Evolutionary conservation across 1,140 invertebrate genomes (phyloP), one percentile per base, ranked within the genome.

Genomic region (Parasteatoda tepidariorum): DNA sequence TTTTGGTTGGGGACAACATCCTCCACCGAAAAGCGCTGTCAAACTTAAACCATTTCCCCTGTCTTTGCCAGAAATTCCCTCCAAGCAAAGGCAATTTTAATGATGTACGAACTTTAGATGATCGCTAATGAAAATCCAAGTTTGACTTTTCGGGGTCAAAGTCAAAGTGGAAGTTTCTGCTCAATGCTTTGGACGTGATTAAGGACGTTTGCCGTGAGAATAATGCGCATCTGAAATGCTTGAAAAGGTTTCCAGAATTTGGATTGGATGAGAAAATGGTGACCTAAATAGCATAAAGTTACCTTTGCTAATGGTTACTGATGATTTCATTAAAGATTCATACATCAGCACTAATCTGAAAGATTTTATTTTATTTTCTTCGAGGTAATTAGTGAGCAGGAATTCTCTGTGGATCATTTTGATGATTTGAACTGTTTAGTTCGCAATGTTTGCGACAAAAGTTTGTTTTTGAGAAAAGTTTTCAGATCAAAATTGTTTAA

Each of bases 91-190:
- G 74, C 74, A 78, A 78, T 78, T 78, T 73, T 78, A 78, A 78
- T 78, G 74, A 78, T 57, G 74, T 78, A 31, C 59, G 66, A 66
- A 66, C 66, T 78, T 38, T 48, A 30, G 38, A 26, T 38, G 28
- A 34, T 31, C 41, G 28, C 70, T 73, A 78, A 75, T 75, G 73
- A 75, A 75, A 75, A 75, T 75, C 73, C 59, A 62, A 75, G 57
- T 57, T 62, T 75, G 55, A 54, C 73, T 75, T 75, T 75, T 30
- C 9, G 38, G 73, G 73, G 30, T 62, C 57, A 33, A 62, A 62
- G 38, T 48, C 38, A 48, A 48, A 48, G 38, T 33, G 57, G 55
- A 57, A 30, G 55, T 75, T 62, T 75, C 30, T 54, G 28, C 31
- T 33, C 31, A 24, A n/a, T 30, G 73, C 73, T 57, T 61, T 62